Conservation (phyloP, 1,140 invertebrate genomes). For the Drosophila trapezifrons region DNA sequence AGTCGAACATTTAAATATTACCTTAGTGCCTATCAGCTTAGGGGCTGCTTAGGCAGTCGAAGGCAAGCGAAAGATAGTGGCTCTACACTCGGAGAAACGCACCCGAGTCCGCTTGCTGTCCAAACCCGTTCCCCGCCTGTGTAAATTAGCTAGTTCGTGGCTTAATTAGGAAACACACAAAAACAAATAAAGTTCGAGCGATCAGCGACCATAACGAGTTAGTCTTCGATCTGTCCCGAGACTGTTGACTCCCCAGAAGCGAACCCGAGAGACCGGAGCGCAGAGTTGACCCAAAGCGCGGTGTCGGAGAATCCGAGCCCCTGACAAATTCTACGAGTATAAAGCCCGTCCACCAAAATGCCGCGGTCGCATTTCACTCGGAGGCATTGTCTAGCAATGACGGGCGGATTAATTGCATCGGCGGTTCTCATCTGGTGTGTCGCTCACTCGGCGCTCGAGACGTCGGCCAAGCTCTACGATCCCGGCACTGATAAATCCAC, state of each 20-base stretch:
- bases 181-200: conserved; percentile 26
- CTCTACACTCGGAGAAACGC: conserved; percentile 23
- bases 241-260: conserved; percentile 20
- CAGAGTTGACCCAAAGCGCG: conserved; percentile 20
- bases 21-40: conserved; percentile 10
- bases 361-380: conserved; percentile 79
- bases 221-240: conserved; percentile 42
- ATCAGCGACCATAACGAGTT: conserved; percentile 35
- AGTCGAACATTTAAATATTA: conserved; percentile 15
- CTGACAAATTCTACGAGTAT: conserved; percentile 49
- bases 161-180: conserved; percentile 51
- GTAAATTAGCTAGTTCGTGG: conserved; percentile 31
- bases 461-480: conserved; percentile 63
- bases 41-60: neutral
- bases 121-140: conserved; percentile 15
- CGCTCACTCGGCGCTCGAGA: conserved; percentile 59
- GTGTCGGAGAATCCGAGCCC: conserved; percentile 38
- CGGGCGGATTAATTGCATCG: conserved; percentile 73
- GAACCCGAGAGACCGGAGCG: conserved; percentile 12
- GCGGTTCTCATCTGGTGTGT: conserved; percentile 72
- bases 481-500: conserved; percentile 74
- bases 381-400: conserved; percentile 78
- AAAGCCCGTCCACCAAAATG: conserved; percentile 70
- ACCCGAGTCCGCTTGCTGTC: neutral
- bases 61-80: conserved; percentile 25